Conservation (phyloP, 2,797 vertebrate species). For the Todus mexicanus region DNA sequence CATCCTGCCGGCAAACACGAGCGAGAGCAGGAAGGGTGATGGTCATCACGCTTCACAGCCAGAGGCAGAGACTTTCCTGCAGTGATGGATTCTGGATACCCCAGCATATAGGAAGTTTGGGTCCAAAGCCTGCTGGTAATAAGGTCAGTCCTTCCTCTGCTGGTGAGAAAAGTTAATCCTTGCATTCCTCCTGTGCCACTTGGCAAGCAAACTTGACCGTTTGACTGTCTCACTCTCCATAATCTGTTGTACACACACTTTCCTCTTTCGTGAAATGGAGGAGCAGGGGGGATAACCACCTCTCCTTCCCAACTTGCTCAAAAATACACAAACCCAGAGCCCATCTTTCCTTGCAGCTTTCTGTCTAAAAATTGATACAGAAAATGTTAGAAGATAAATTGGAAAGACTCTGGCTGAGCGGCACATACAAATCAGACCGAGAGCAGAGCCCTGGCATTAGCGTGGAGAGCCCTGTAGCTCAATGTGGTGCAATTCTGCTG, state of each 20-base stretch:
- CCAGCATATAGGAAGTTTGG: rapidly evolving
- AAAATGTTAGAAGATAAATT: neutral
- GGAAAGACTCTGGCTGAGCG: neutral
- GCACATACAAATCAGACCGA: neutral
- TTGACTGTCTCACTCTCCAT: neutral
- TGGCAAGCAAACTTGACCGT: neutral
- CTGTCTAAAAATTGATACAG: neutral
- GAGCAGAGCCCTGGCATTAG: neutral
- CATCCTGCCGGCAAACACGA: rapidly evolving
- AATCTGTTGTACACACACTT: neutral
- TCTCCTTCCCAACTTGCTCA: neutral
- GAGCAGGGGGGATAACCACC: neutral
- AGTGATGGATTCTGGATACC: neutral
- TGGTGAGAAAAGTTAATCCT: neutral
- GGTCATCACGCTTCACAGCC: neutral
- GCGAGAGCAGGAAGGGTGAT: neutral
- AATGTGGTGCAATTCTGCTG: neutral
- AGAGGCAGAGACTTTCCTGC: neutral
- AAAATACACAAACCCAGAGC: neutral
- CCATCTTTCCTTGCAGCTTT: neutral
- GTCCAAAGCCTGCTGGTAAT: neutral
- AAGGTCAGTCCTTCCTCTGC: neutral
- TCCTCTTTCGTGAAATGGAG: neutral
- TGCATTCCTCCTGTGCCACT: neutral
- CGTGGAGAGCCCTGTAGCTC: neutral